phyloP scores from a whole-genome alignment of 2,797 vertebrate genomes.

The Eleutherodactylus coqui region DNA sequence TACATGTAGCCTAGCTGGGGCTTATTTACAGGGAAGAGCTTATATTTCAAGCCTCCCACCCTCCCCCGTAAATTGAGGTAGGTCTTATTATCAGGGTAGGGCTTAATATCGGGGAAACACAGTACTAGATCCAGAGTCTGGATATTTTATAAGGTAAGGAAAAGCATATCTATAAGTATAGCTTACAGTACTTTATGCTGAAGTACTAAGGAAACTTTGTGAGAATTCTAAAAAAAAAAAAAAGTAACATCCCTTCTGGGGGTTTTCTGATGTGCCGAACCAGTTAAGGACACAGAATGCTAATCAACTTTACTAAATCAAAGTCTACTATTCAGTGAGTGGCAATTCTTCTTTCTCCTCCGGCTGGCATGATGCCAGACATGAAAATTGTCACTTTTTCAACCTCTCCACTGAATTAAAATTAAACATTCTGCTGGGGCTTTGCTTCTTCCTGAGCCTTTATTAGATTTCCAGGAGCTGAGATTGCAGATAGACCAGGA shows the following conservation, averaged over 20 bases:
- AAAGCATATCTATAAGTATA: neutral
- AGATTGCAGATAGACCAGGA: slow-evolving; percentile 30
- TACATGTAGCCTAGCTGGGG: no score
- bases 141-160: neutral
- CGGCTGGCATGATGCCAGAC: neutral
- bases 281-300: neutral
- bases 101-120: neutral
- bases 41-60: no score
- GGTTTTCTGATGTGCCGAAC: neutral
- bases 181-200: neutral
- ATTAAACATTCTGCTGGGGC: slow-evolving; percentile 39
- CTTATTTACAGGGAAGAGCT: no score
- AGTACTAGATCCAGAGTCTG: no score
- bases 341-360: slow-evolving; percentile 1
- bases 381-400: slow-evolving; percentile 17
- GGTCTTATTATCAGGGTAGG: no score
- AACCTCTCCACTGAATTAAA: slow-evolving; percentile 32
- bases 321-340: neutral
- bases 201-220: neutral
- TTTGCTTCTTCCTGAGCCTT: slow-evolving; percentile 22
- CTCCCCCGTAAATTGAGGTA: no score
- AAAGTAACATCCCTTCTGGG: neutral
- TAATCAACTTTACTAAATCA: slow-evolving; percentile 1
- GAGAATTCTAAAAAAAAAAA: neutral
- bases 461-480: slow-evolving; percentile 37